phyloP scores from a whole-genome alignment of 2,113 vertebrate genomes.

The Lagopus muta region DNA sequence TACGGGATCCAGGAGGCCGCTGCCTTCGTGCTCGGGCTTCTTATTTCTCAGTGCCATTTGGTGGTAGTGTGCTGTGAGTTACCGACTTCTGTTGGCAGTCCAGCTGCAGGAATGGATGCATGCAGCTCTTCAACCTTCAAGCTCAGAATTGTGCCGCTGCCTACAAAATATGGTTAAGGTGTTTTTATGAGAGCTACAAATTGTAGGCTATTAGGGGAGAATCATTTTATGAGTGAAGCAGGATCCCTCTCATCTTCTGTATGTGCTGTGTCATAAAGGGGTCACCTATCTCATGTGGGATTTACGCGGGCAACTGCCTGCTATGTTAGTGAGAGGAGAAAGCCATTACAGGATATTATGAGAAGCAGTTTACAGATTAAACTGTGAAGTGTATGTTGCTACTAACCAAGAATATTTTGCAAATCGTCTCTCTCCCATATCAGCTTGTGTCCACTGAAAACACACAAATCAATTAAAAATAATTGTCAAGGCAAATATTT shows the following conservation, averaged over 20 bases:
- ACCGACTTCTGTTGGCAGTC: slow-evolving; percentile 1
- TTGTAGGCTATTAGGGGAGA: slow-evolving; percentile 17
- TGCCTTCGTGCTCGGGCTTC: background rate
- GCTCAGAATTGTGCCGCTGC: slow-evolving; percentile 20
- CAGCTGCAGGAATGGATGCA: background rate
- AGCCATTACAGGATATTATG: slow-evolving; percentile 41
- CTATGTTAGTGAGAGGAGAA: slow-evolving; percentile 49
- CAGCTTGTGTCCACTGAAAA: slow-evolving; percentile 36
- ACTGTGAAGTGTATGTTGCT: background rate
- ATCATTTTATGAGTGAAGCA: slow-evolving; percentile 8
- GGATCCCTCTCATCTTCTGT: slow-evolving; percentile 10
- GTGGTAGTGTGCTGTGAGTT: slow-evolving; percentile 44
- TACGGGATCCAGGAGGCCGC: slow-evolving; percentile 22
- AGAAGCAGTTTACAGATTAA: slow-evolving; percentile 54
- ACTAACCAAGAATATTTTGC: slow-evolving; percentile 28
- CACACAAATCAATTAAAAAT: slow-evolving; percentile 64
- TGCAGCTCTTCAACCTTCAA: slow-evolving; percentile 43
- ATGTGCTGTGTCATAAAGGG: slow-evolving; percentile 15
- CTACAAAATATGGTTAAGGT: slow-evolving; percentile 37
- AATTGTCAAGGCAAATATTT: background rate
- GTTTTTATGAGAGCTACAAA: slow-evolving; percentile 60
- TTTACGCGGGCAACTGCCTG: slow-evolving; percentile 54
- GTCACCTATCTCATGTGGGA: slow-evolving; percentile 14
- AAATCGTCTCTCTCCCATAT: slow-evolving; percentile 37
- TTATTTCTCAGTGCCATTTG: slow-evolving; percentile 38